Evolutionary conservation across 2,113 vertebrate genomes (phyloP).

Genomic region (Patagioenas fasciata): DNA sequence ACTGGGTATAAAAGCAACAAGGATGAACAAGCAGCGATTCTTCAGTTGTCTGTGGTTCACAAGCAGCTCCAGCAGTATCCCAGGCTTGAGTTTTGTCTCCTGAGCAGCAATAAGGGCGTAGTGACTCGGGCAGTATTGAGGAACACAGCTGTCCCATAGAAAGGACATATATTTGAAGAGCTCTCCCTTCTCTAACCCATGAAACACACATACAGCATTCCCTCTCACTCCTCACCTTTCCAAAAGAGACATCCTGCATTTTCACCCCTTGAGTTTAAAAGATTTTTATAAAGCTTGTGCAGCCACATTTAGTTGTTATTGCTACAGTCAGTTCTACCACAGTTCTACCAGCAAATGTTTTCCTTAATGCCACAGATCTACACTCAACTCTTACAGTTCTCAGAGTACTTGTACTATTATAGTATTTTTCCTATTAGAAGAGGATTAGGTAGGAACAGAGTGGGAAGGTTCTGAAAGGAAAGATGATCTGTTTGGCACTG

Average conservation of each 20-base stretch:
- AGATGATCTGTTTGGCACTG: background rate
- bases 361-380: background rate
- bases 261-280: background rate
- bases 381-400: background rate
- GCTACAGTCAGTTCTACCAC: accelerated
- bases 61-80: background rate
- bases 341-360: background rate
- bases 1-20: background rate
- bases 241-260: background rate
- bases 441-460: background rate
- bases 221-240: background rate
- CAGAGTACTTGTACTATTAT: background rate
- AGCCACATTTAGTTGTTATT: background rate
- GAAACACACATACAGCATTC: background rate
- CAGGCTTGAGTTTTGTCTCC: background rate
- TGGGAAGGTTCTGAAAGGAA: background rate
- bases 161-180: background rate
- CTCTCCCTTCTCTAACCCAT: background rate
- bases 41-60: background rate
- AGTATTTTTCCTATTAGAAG: background rate
- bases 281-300: background rate
- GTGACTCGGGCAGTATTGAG: background rate
- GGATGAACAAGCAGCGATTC: background rate
- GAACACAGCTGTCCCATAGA: background rate
- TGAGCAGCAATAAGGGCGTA: background rate